Percentiles rank a stretch among this genome's conserved stretches.
These are phyloP conservation scores for Planococcus citri DNA, from an alignment of 1,140 invertebrate genomes.

Conservation along the genomic window DNA sequence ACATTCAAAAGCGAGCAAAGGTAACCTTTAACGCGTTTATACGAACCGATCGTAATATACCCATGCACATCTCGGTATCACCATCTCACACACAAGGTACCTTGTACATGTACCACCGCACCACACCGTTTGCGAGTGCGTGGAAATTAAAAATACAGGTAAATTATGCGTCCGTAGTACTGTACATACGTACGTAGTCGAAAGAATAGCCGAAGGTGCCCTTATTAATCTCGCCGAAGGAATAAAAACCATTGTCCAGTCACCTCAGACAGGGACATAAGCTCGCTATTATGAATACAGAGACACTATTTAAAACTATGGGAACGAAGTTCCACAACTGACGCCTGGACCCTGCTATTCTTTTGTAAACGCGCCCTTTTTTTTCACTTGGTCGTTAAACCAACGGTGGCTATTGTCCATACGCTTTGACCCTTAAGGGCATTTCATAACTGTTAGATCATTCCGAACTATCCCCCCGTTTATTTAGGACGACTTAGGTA, in stretches of 20 bases:
- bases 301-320: constrained; percentile 15
- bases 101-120: no score
- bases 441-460: constrained; percentile 15
- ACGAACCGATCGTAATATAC: no score
- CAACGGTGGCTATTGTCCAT: constrained; percentile 17
- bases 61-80: no score
- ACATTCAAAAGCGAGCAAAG: no score
- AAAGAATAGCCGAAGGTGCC: constrained; percentile 15
- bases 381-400: not conserved
- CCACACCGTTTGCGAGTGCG: no score
- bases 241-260: constrained; percentile 11
- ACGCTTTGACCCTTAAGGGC: constrained; percentile 15
- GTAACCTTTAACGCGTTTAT: no score
- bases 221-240: constrained; percentile 15
- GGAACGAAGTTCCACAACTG: constrained; percentile 4
- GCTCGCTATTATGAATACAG: constrained; percentile 11
- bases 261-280: constrained; percentile 13
- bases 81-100: no score
- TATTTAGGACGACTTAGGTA: no score
- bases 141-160: not conserved
- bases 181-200: no score
- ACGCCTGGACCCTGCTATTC: constrained; percentile 15
- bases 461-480: not conserved
- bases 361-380: constrained; percentile 4
- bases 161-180: no score